Percentiles rank a stretch among this genome's conserved stretches.
Conservation (phyloP, 1,140 invertebrate species). For the Drosophila ohnishii region DNA sequence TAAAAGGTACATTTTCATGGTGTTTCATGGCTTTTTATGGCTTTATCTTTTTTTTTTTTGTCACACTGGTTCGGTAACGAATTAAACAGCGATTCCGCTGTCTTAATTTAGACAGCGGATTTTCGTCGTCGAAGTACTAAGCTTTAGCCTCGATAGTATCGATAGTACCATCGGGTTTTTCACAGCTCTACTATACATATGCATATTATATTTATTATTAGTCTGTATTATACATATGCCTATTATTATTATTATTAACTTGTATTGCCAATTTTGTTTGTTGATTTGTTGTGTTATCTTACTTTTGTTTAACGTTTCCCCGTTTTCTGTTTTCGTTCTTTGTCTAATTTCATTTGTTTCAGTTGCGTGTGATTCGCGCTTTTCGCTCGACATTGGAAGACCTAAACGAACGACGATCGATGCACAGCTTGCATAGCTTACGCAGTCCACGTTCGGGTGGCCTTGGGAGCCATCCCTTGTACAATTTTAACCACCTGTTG, state of each 20-base stretch:
- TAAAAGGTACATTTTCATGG: too few relatives aligned
- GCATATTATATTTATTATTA: background rate
- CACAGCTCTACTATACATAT: background rate
- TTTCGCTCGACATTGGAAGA: conserved; percentile 99
- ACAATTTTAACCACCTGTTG: conserved; percentile 77
- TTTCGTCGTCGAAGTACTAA: too few relatives aligned
- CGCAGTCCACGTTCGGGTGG: conserved; percentile 90
- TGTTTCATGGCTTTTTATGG: too few relatives aligned
- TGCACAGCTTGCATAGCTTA: conserved; percentile 98
- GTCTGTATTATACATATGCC: conserved; percentile 18
- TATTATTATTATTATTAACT: conserved; percentile 9
- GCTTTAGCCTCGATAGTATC: background rate
- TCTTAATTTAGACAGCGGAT: too few relatives aligned
- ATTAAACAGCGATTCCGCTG: too few relatives aligned
- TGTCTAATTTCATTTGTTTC: conserved; percentile 89
- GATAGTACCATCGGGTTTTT: background rate
- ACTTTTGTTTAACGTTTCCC: conserved; percentile 37
- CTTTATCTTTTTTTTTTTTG: too few relatives aligned
- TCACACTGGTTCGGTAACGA: too few relatives aligned
- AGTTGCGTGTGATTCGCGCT: conserved; percentile 99
- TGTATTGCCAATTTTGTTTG: conserved; percentile 37
- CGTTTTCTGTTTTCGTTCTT: conserved; percentile 73
- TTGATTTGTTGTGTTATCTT: conserved; percentile 54
- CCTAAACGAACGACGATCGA: conserved; percentile 98
- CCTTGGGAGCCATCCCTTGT: conserved; percentile 52